A percentile compares a stretch with the other conserved stretches of the same genome.
Evolutionary conservation across 2,113 vertebrate species (phyloP).

Genomic region (Alosa alosa): DNA sequence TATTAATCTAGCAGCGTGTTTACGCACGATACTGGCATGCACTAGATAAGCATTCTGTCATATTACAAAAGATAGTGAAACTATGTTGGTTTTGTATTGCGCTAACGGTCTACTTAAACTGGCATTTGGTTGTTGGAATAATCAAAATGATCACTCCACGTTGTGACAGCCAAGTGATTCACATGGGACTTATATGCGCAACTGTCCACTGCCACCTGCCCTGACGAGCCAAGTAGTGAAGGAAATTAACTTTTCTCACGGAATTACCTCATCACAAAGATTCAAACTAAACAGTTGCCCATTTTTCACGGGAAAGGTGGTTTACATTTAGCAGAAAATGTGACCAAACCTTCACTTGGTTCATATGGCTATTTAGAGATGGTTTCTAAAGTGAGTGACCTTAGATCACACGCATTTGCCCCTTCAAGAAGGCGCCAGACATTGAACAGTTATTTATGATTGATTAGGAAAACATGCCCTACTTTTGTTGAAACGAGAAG

Average conservation of each 20-base stretch:
- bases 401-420: conserved; percentile 1
- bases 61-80: neutral
- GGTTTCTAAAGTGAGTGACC: neutral
- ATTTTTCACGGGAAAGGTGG: neutral
- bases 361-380: neutral
- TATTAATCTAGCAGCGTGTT: neutral
- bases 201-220: conserved; percentile 4
- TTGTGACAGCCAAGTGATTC: neutral
- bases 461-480: conserved; percentile 13
- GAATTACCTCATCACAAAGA: neutral
- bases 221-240: neutral
- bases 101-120: neutral
- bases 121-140: neutral
- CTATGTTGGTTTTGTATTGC: neutral
- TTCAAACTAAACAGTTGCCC: neutral
- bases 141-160: neutral
- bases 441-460: conserved; percentile 12
- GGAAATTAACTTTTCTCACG: neutral
- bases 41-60: neutral
- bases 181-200: neutral
- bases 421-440: neutral
- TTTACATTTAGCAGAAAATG: neutral
- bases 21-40: conserved; percentile 5
- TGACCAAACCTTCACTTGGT: neutral
- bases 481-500: neutral